Percentiles rank a stretch among this genome's conserved stretches.
phyloP scores from a whole-genome alignment of 2,888 invertebrate genomes.

The Erpobdella octoculata region DNA sequence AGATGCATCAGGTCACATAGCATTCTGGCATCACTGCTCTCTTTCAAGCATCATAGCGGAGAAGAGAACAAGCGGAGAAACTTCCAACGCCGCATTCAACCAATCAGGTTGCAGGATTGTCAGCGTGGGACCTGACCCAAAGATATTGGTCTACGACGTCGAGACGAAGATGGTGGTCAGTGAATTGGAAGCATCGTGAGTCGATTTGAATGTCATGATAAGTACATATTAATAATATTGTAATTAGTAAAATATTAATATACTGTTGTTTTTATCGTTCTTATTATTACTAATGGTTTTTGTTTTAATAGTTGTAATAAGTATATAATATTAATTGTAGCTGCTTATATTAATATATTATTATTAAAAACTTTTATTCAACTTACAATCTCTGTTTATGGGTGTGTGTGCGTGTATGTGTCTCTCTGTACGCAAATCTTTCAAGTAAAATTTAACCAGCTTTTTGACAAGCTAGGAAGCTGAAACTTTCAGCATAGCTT shows the following conservation, averaged over 20 bases:
- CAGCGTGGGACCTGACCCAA: constrained; percentile 14
- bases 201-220: too few species aligned
- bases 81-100: background rate
- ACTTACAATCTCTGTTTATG: too few species aligned
- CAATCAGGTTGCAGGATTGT: background rate
- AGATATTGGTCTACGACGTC: constrained; percentile 7
- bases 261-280: background rate
- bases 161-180: background rate
- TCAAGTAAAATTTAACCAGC: too few species aligned
- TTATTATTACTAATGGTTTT: background rate
- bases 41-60: background rate
- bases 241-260: too few species aligned
- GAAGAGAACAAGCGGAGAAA: constrained; percentile 1
- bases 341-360: background rate
- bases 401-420: too few species aligned
- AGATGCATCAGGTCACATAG: background rate
- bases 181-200: background rate
- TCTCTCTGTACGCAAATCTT: too few species aligned
- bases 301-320: background rate
- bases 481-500: too few species aligned
- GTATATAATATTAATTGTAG: background rate
- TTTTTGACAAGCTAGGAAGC: too few species aligned
- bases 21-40: background rate
- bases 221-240: too few species aligned
- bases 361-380: too few species aligned